Conservation (phyloP, 2,113 vertebrate species). For the Cololabis saira region DNA sequence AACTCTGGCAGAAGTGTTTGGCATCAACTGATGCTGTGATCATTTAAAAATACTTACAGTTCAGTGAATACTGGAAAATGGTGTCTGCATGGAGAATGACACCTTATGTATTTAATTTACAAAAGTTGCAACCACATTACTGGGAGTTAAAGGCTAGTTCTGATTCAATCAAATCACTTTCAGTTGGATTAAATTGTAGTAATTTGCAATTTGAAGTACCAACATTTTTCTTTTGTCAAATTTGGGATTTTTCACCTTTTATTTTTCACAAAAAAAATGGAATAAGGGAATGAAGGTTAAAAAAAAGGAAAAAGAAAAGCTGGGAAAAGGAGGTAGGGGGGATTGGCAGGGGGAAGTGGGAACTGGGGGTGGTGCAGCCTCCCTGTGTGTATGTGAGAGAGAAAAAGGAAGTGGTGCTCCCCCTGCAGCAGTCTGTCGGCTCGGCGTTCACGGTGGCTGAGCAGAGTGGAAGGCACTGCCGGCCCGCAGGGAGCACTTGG, state of each 20-base stretch:
- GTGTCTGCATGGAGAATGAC: not conserved
- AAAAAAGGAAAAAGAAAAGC: conserved; percentile 9
- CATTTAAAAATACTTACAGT: not conserved
- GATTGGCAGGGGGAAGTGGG: not conserved
- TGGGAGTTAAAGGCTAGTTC: not conserved
- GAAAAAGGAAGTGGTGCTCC: conserved; percentile 58
- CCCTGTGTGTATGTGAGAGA: conserved; percentile 30
- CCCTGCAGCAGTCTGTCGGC: conserved; percentile 78
- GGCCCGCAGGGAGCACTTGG: conserved; percentile 80
- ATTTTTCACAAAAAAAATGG: not conserved
- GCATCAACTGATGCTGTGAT: not conserved
- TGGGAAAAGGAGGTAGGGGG: not conserved
- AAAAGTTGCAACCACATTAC: not conserved
- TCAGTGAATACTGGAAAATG: not conserved
- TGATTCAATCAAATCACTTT: too few species aligned
- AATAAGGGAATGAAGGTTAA: not conserved
- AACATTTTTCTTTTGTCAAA: too few species aligned
- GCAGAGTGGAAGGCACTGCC: conserved; percentile 78
- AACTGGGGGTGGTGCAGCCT: conserved; percentile 26
- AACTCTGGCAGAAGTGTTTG: not conserved
- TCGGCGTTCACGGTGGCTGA: conserved; percentile 78
- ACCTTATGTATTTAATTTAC: not conserved
- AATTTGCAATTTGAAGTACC: too few species aligned
- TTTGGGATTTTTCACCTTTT: not conserved
- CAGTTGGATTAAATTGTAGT: too few species aligned